These are phyloP conservation scores for Nerophis lumbriciformis DNA, from an alignment of 2,113 vertebrate genomes.

Conservation along the genomic window DNA sequence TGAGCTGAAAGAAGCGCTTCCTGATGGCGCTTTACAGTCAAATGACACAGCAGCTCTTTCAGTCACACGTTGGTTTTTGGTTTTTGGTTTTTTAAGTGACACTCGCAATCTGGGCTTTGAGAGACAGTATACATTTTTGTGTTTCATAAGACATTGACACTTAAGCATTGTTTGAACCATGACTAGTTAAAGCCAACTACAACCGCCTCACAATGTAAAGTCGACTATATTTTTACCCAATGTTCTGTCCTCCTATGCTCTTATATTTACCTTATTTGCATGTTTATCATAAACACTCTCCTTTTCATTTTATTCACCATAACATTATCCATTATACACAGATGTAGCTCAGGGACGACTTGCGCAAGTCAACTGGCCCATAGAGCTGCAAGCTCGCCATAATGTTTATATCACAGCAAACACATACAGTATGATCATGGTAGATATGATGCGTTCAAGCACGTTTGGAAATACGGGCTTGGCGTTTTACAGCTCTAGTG, in stretches of 20 bases:
- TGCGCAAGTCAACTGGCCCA: constrained; percentile 39
- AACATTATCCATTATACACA: constrained; percentile 12
- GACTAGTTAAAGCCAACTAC: too few species aligned
- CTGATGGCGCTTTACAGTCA: too few species aligned
- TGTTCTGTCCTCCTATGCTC: not conserved
- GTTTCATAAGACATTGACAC: too few species aligned
- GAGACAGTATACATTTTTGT: too few species aligned
- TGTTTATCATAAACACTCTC: constrained; percentile 13
- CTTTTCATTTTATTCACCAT: constrained; percentile 19
- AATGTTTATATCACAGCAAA: constrained; percentile 16
- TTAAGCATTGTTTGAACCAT: too few species aligned
- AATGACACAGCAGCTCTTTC: too few species aligned
- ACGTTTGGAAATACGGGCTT: constrained; percentile 18
- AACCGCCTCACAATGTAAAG: too few species aligned
- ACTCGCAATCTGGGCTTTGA: too few species aligned
- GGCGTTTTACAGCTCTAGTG: constrained; percentile 26
- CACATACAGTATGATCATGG: not conserved
- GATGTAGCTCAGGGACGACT: constrained; percentile 26
- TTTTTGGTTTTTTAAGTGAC: too few species aligned
- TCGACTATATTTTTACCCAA: too few species aligned
- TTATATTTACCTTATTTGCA: not conserved
- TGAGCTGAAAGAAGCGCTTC: too few species aligned
- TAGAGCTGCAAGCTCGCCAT: constrained; percentile 26
- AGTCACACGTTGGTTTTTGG: too few species aligned
- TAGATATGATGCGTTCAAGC: not conserved